These are phyloP conservation scores for Drosophila subquinaria DNA, from an alignment of 2,888 invertebrate species.

Conservation along the genomic window DNA sequence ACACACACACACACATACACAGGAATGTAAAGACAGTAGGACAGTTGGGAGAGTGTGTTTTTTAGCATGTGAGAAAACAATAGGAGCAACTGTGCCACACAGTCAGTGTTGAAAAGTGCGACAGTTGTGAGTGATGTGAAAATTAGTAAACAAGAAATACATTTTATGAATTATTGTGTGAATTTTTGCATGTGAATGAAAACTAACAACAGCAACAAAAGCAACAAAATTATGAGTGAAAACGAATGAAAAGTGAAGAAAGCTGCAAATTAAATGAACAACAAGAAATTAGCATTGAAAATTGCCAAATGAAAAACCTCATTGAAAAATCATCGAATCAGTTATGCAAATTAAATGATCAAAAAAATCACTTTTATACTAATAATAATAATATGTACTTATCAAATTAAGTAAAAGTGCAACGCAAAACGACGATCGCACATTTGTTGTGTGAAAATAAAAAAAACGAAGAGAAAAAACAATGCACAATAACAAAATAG, in stretches of 20 bases:
- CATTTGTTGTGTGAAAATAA: slow-evolving; percentile 41
- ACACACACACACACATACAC: slow-evolving; percentile 26
- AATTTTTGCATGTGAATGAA: slow-evolving; percentile 79
- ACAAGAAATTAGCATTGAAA: slow-evolving; percentile 27
- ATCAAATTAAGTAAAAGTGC: slow-evolving; percentile 46
- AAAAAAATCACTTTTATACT: slow-evolving; percentile 8
- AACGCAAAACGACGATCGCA: slow-evolving; percentile 25
- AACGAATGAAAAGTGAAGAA: slow-evolving; percentile 48
- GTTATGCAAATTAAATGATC: slow-evolving; percentile 42
- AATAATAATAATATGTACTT: slow-evolving; percentile 19
- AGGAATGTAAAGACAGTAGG: neutral
- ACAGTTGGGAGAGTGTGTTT: slow-evolving; percentile 19
- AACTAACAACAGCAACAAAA: slow-evolving; percentile 29
- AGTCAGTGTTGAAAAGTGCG: slow-evolving; percentile 53
- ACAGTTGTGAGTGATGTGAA: slow-evolving; percentile 57
- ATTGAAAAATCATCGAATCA: slow-evolving; percentile 34
- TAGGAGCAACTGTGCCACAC: slow-evolving; percentile 63
- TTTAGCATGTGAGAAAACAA: slow-evolving; percentile 18
- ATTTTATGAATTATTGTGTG: slow-evolving; percentile 74
- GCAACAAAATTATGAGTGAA: slow-evolving; percentile 49
- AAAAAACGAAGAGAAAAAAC: slow-evolving; percentile 30
- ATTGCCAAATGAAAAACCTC: slow-evolving; percentile 19
- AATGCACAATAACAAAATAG: slow-evolving; percentile 63
- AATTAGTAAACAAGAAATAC: slow-evolving; percentile 63
- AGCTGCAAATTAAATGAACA: slow-evolving; percentile 33